Evolutionary conservation across 2,888 invertebrate species (phyloP).

Genomic region (Hedychridium roseum): DNA sequence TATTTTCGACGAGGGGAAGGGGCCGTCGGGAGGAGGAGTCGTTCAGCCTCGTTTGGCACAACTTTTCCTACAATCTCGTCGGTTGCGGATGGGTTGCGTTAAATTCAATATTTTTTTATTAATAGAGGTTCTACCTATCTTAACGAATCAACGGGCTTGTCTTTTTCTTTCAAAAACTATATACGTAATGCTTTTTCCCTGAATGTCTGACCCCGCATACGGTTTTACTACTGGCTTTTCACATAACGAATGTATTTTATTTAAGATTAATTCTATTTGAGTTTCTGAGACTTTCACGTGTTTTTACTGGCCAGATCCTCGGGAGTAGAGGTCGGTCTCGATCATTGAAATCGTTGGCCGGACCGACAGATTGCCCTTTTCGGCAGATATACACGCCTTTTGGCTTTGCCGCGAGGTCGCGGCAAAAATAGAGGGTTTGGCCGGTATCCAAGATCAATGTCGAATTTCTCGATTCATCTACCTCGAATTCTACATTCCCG

Average conservation of each 20-base stretch:
- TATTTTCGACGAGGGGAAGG: conserved; percentile 26
- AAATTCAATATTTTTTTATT: conserved; percentile 40
- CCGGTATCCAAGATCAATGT: conserved; percentile 44
- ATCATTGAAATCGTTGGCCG: conserved; percentile 19
- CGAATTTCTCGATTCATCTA: conserved; percentile 50
- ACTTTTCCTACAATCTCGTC: conserved; percentile 40
- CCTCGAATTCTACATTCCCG: conserved; percentile 25
- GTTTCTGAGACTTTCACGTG: too few relatives aligned
- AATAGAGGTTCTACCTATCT: too few relatives aligned
- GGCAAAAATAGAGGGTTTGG: conserved; percentile 44
- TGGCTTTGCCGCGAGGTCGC: conserved; percentile 13
- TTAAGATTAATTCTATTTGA: too few relatives aligned
- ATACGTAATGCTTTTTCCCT: too few relatives aligned
- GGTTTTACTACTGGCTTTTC: too few relatives aligned
- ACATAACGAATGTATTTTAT: too few relatives aligned
- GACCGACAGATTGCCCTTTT: conserved; percentile 23
- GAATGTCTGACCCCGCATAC: too few relatives aligned
- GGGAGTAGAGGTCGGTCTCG: conserved; percentile 17
- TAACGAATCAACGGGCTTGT: too few relatives aligned
- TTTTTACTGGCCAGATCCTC: conserved; percentile 4
- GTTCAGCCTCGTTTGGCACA: conserved; percentile 5
- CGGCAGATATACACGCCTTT: conserved; percentile 2
- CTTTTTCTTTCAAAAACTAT: neutral
- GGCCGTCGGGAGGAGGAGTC: neutral
- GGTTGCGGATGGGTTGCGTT: conserved; percentile 28